These are phyloP conservation scores for Cheilosia grossa DNA, from an alignment of 2,888 invertebrate genomes.

Conservation along the genomic window DNA sequence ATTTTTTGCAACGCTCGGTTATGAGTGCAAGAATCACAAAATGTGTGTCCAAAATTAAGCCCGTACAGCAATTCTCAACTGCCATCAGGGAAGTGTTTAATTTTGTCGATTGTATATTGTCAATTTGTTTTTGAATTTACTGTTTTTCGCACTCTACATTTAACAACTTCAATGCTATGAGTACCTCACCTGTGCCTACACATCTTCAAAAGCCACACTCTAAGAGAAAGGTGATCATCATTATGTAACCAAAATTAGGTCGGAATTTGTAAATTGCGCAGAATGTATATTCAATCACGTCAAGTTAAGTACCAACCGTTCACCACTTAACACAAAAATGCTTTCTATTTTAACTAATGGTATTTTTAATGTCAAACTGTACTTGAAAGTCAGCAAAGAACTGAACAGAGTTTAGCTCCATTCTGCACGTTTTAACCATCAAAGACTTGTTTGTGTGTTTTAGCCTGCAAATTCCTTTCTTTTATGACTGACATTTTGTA, in stretches of 20 bases:
- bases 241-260: background rate
- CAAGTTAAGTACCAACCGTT: slow-evolving; percentile 4
- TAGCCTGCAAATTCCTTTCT: background rate
- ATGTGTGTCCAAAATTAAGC: too few species aligned
- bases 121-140: too few species aligned
- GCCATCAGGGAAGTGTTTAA: too few species aligned
- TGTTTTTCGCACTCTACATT: too few species aligned
- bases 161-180: too few species aligned
- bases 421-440: slow-evolving; percentile 15
- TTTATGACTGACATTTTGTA: slow-evolving; percentile 47
- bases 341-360: slow-evolving; percentile 17
- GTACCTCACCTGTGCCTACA: too few species aligned
- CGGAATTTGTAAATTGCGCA: background rate
- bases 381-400: slow-evolving; percentile 28
- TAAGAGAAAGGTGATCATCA: too few species aligned
- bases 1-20: too few species aligned
- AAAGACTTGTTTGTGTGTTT: slow-evolving; percentile 13
- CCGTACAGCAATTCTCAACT: too few species aligned
- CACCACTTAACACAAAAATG: background rate
- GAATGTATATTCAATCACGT: background rate
- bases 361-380: slow-evolving; percentile 37
- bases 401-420: background rate
- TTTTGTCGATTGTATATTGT: too few species aligned
- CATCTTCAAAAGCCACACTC: too few species aligned
- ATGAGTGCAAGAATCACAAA: too few species aligned